These are phyloP conservation scores for Hydropsyche betteni DNA, from an alignment of 2,888 invertebrate species.

Conservation along the genomic window DNA sequence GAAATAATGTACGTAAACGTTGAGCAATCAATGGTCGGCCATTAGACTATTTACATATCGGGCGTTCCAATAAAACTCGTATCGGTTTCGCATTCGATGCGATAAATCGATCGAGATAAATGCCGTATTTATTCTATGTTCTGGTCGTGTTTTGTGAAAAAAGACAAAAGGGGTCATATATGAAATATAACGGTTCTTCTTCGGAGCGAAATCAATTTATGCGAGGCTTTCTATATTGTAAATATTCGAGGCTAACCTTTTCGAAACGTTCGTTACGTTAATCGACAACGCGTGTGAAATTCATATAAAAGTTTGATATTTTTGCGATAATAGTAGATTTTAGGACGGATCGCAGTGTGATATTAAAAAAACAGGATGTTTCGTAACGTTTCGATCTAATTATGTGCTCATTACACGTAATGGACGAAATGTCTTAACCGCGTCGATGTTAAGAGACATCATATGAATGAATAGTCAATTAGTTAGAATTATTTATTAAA, in stretches of 20 bases:
- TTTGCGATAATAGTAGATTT: background rate
- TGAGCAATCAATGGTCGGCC: constrained; percentile 2
- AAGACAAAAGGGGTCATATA: too few relatives aligned
- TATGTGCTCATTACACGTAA: too few relatives aligned
- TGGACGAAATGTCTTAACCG: too few relatives aligned
- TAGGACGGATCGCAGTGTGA: background rate
- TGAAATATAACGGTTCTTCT: background rate
- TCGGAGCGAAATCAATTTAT: constrained; percentile 13
- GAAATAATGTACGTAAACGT: background rate
- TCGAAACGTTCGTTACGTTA: constrained; percentile 2
- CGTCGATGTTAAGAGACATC: too few relatives aligned
- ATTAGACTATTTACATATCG: constrained; percentile 9
- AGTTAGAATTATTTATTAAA: too few relatives aligned
- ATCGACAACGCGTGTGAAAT: constrained; percentile 14
- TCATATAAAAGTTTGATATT: background rate
- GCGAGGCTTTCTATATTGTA: constrained; percentile 10
- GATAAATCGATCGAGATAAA: too few relatives aligned
- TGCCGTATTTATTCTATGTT: too few relatives aligned
- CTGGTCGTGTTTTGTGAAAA: too few relatives aligned
- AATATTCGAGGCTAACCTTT: constrained; percentile 22
- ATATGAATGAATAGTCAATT: too few relatives aligned
- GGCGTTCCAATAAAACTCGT: too few relatives aligned
- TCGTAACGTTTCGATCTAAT: background rate
- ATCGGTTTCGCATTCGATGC: too few relatives aligned
- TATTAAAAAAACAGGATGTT: background rate